These are phyloP conservation scores for Phylloscopus trochiloides DNA, from an alignment of 2,113 vertebrate genomes.

Conservation along the genomic window DNA sequence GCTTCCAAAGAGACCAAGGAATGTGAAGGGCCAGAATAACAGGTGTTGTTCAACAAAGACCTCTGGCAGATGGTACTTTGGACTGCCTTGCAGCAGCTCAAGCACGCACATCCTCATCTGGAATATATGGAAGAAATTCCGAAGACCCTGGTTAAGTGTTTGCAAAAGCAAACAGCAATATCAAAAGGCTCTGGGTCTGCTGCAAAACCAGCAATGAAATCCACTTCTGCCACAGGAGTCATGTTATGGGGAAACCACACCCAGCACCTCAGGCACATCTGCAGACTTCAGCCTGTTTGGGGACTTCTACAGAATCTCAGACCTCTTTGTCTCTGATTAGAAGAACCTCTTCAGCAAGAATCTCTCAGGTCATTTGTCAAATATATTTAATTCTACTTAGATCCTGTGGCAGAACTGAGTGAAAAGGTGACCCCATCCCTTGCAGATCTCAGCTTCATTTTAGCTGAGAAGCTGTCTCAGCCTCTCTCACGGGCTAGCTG, in stretches of 20 bases:
- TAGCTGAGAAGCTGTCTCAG: not conserved
- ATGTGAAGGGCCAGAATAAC: not conserved
- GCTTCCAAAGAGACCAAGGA: not conserved
- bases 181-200: not conserved
- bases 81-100: not conserved
- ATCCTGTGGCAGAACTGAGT: not conserved
- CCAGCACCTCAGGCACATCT: rapidly evolving
- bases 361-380: not conserved
- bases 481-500: not conserved
- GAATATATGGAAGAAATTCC: not conserved
- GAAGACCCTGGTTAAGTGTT: not conserved
- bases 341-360: not conserved
- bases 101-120: not conserved
- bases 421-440: not conserved
- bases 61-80: not conserved
- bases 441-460: not conserved
- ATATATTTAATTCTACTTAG: not conserved
- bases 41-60: not conserved
- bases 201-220: not conserved
- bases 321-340: not conserved
- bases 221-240: not conserved
- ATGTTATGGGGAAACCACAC: not conserved
- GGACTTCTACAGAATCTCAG: not conserved
- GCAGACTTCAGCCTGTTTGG: not conserved
- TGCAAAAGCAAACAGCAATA: not conserved